phyloP scores from a whole-genome alignment of 1,140 invertebrate species.

The Psix sp. region DNA sequence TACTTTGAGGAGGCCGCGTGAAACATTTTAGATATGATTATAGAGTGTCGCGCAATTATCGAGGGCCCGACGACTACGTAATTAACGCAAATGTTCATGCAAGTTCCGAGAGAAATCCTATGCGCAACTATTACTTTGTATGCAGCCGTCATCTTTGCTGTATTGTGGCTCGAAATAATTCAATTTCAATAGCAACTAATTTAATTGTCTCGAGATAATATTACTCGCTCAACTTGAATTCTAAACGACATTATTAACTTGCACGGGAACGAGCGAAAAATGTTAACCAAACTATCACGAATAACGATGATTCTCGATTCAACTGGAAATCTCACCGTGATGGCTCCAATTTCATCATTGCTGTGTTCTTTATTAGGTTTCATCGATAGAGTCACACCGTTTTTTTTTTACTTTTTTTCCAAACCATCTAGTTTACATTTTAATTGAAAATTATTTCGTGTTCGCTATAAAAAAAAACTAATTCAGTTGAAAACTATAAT shows the following conservation, averaged over 20 bases:
- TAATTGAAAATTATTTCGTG: too few species aligned
- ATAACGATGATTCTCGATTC: conserved; percentile 15
- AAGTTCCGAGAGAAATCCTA: conserved; percentile 32
- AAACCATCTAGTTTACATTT: too few species aligned
- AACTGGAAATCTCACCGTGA: conserved; percentile 24
- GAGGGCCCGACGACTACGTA: conserved; percentile 55
- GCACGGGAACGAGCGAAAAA: conserved; percentile 10
- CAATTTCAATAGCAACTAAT: conserved; percentile 69
- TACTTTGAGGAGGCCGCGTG: conserved; percentile 32
- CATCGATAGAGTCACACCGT: too few species aligned
- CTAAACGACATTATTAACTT: conserved; percentile 53
- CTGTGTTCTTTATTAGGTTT: too few species aligned
- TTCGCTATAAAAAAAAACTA: too few species aligned
- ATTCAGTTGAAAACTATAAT: too few species aligned
- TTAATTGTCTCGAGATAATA: conserved; percentile 68
- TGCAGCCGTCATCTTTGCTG: conserved; percentile 54
- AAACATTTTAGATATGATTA: conserved; percentile 60
- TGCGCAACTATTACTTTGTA: conserved; percentile 60
- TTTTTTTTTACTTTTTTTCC: too few species aligned
- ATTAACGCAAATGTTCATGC: conserved; percentile 61
- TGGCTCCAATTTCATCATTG: too few species aligned
- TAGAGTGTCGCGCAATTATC: conserved; percentile 59
- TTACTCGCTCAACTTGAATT: conserved; percentile 59
- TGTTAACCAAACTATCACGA: conserved; percentile 29
- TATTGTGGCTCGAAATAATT: conserved; percentile 67